These are phyloP conservation scores for Pelecanus crispus DNA, from an alignment of 2,113 vertebrate genomes.

Conservation along the genomic window DNA sequence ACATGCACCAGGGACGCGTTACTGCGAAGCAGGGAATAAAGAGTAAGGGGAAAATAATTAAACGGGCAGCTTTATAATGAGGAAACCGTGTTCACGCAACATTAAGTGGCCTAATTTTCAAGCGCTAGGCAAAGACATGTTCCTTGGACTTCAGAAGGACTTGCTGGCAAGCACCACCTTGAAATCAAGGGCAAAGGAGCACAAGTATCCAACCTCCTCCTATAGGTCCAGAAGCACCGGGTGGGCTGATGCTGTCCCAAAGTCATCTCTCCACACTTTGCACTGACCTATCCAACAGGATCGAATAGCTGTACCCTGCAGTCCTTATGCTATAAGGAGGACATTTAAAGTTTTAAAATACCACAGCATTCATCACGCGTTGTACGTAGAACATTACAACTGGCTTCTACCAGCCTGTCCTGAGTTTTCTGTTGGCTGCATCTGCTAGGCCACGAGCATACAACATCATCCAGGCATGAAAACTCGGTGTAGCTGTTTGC, in stretches of 20 bases:
- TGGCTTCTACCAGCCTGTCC: neutral
- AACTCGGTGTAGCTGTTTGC: neutral
- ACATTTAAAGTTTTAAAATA: neutral
- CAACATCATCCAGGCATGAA: neutral
- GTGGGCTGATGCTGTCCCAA: neutral
- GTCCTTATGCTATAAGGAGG: neutral
- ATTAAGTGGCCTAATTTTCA: slow-evolving; percentile 24
- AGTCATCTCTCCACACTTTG: neutral
- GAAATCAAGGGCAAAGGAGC: neutral
- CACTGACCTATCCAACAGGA: neutral
- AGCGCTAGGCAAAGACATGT: neutral
- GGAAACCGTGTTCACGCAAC: slow-evolving; percentile 24
- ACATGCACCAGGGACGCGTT: slow-evolving; percentile 15
- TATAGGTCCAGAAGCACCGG: neutral
- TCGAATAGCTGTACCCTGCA: fast-evolving
- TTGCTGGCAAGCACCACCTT: neutral
- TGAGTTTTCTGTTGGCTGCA: neutral
- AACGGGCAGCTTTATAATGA: slow-evolving; percentile 39
- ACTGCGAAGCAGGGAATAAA: neutral
- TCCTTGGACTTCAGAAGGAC: neutral
- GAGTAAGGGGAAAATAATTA: slow-evolving; percentile 47
- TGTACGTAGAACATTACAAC: neutral
- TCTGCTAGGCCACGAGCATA: neutral
- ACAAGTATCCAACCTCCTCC: neutral
- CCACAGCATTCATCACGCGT: neutral